phyloP scores from a whole-genome alignment of 2,113 vertebrate genomes.

The Microcebus tavaratra region DNA sequence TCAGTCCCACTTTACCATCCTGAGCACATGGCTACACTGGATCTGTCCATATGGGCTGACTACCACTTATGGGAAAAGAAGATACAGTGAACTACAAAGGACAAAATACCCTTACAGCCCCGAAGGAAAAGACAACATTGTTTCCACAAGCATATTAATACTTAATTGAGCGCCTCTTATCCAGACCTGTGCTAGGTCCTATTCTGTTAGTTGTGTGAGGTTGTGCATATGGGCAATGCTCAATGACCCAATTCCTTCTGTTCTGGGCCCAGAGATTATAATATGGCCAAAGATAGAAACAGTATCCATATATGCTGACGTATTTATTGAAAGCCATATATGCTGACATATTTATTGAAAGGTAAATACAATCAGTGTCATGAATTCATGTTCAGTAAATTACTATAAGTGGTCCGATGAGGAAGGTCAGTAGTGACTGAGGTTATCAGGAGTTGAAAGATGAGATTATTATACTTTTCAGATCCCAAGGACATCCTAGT shows the following conservation, averaged over 20 bases:
- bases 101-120: background rate
- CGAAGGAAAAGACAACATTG: background rate
- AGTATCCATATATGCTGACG: background rate
- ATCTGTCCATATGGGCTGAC: background rate
- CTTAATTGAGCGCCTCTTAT: background rate
- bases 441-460: background rate
- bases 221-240: background rate
- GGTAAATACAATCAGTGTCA: background rate
- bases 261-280: background rate
- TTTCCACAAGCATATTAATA: background rate
- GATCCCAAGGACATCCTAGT: background rate
- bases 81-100: background rate
- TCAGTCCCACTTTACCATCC: background rate
- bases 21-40: background rate
- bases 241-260: background rate
- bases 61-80: background rate
- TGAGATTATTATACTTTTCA: background rate
- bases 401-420: background rate
- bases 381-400: background rate
- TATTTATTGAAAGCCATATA: background rate
- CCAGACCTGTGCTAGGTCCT: background rate
- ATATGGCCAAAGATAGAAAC: background rate
- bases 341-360: constrained; percentile 1
- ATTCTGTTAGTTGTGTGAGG: background rate
- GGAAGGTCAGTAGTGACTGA: background rate